Percentiles rank a stretch among this genome's conserved stretches.
Evolutionary conservation across 2,113 vertebrate species (phyloP).

Genomic region (Lycaon pictus): DNA sequence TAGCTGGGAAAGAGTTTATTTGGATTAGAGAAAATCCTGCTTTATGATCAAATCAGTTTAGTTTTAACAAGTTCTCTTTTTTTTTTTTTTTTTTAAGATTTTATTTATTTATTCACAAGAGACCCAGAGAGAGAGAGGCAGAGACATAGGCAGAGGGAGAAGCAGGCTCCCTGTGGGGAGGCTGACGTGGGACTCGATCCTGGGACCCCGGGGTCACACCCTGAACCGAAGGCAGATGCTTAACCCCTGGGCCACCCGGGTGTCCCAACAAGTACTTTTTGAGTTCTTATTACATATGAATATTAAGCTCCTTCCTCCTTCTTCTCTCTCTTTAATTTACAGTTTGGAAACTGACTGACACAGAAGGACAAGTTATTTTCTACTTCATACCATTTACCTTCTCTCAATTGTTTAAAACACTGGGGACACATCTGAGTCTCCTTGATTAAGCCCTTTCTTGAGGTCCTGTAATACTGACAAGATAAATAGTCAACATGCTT

Average conservation of each 20-base stretch:
- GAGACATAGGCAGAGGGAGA: no score
- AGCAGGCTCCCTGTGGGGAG: no score
- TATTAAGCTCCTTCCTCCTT: neutral
- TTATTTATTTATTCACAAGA: no score
- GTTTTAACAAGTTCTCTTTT: neutral
- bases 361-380: neutral
- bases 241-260: no score
- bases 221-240: no score
- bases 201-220: no score
- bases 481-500: neutral
- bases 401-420: neutral
- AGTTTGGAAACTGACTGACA: neutral
- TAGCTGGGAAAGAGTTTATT: neutral
- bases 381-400: neutral
- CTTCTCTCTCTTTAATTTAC: neutral
- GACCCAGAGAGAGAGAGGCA: no score
- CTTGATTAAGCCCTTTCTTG: neutral
- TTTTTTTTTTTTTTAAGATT: no score
- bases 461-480: neutral
- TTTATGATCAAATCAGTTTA: neutral
- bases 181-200: no score
- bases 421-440: neutral
- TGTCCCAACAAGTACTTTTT: neutral
- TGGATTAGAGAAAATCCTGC: slow-evolving; percentile 12
- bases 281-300: neutral